phyloP scores from a whole-genome alignment of 37 sponge, comb jelly and placozoan genomes.

The Eunapius fragilis region DNA sequence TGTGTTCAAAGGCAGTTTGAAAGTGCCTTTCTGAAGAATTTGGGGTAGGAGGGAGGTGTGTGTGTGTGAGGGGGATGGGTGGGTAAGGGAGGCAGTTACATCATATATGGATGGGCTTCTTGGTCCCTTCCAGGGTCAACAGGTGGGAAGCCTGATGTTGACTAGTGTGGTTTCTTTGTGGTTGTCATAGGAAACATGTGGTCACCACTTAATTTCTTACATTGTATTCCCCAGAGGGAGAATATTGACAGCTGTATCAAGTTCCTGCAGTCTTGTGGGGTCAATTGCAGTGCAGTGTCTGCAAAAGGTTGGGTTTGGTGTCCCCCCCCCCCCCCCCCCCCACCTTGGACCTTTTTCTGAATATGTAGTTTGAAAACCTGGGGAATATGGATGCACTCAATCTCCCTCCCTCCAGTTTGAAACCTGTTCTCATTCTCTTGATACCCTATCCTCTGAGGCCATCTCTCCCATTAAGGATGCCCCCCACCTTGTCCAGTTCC shows the following conservation, averaged over 20 bases:
- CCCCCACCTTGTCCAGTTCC: no score
- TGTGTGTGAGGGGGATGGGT: no score
- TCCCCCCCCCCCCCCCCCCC: background rate
- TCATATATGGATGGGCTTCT: no score
- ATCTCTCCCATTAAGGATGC: background rate
- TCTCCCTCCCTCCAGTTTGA: slow-evolving; percentile 12
- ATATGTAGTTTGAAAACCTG: no score
- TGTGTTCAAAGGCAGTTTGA: no score
- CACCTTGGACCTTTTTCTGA: slow-evolving; percentile 14
- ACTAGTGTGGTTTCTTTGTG: background rate
- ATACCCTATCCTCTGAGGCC: background rate
- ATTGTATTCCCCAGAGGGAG: slow-evolving; percentile 16
- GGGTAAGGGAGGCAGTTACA: no score
- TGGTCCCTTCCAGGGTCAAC: no score
- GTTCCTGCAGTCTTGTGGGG: slow-evolving; percentile 21
- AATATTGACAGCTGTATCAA: slow-evolving; percentile 50
- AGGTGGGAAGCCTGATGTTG: background rate
- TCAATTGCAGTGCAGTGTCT: slow-evolving; percentile 31
- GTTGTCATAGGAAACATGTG: slow-evolving; percentile 5
- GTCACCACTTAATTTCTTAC: background rate
- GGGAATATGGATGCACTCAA: no score
- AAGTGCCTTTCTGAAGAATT: no score
- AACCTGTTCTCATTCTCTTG: slow-evolving; percentile 14
- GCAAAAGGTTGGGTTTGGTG: slow-evolving; percentile 11
- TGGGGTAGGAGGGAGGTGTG: no score